Base-by-base conservation (phyloP, 2,113 vertebrate species). In the Clarias macrocephalus region DNA sequence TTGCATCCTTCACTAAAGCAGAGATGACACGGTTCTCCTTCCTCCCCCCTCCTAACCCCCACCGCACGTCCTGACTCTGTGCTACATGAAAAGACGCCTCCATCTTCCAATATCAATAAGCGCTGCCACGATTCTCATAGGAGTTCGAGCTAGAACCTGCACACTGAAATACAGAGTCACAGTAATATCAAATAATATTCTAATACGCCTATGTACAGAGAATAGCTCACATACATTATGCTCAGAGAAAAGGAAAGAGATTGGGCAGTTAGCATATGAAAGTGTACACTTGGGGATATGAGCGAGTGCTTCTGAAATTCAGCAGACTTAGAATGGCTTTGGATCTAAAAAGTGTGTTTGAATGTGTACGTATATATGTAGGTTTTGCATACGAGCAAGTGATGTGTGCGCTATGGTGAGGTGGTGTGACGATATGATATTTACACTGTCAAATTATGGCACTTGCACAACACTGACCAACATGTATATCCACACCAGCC, bases 291-390 rank as follows among this genome's bases (percentile, higher is more conserved):
- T 33, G 65, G 37, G 83, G 59, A 89, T 80, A 86, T 12, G 86
- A 82, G 79, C 54, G 79, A 88, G 70, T 28, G 63, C 80, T 85
- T 83, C 87, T 87, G 73, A 90, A 90, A 88, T 90, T 89, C 90
- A 88, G 86, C 73, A 81, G 48, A 59, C 88, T 87, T 75, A 82
- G 81, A 85, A 85, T 28, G 19, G 66, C 54, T 83, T 72, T 25
- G 37, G 13, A 59, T 80, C 82, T 85, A 86, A 59, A 90, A 68
- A 21, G 66, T 48, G 42, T 72, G 37, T 48, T 15, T 81, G 80
- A 59, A 54, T 54, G 73, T 73, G 52, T 75, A 85, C 54, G 60
- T 79, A 16, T 66, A 16, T 65, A 42, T 68, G 63, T 1, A 25
- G 23, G 82, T 42, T 62, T 83, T 80, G 65, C 37, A 77, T 59